These are phyloP conservation scores for Streptopelia turtur DNA, from an alignment of 2,797 vertebrate genomes.

Conservation along the genomic window DNA sequence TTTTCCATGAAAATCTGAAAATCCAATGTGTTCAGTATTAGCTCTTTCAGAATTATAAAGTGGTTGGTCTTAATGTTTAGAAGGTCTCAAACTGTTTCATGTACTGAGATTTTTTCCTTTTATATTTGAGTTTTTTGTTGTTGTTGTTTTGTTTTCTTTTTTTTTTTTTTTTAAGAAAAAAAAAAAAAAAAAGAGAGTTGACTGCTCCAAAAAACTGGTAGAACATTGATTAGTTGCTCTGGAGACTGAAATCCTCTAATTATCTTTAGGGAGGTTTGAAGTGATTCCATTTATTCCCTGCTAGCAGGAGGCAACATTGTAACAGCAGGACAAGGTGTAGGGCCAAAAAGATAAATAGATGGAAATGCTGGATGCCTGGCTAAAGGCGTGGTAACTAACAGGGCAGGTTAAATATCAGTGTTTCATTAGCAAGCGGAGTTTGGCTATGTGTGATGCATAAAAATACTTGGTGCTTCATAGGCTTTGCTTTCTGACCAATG, in stretches of 20 bases:
- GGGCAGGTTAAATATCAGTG: neutral
- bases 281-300: neutral
- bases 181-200: neutral
- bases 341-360: neutral
- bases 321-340: neutral
- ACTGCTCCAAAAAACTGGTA: neutral
- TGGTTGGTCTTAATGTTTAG: neutral
- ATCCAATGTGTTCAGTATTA: neutral
- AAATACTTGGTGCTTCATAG: neutral
- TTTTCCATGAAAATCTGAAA: neutral
- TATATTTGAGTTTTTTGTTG: neutral
- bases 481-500: neutral
- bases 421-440: neutral
- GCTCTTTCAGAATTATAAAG: neutral
- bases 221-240: slow-evolving; percentile 5
- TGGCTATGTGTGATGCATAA: neutral
- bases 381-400: neutral
- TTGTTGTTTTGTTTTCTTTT: neutral
- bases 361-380: neutral
- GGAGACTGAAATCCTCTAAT: slow-evolving; percentile 13
- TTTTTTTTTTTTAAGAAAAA: no score
- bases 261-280: neutral
- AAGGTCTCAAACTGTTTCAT: neutral
- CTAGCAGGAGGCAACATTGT: neutral
- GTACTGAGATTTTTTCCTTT: neutral